phyloP scores from a whole-genome alignment of 2,113 vertebrate species.

The Actenoides hombroni region DNA sequence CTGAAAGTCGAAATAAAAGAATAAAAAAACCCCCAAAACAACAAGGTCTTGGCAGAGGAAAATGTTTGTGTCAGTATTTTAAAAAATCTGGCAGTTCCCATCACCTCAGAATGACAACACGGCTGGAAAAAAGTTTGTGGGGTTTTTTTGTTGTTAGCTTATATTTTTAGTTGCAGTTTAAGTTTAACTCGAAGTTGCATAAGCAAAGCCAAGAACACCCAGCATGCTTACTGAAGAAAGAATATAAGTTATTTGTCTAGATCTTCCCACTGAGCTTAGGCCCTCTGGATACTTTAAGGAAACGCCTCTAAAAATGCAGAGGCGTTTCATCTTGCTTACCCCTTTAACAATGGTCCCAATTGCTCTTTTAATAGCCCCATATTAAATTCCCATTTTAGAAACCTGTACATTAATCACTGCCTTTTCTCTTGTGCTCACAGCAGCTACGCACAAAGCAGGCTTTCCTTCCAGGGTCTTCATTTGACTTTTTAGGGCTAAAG shows the following conservation, averaged over 20 bases:
- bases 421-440: not conserved
- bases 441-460: not conserved
- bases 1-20: not conserved
- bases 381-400: not conserved
- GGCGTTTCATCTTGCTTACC: not conserved
- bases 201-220: not conserved
- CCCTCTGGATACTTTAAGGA: not conserved
- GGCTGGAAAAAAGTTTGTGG: not conserved
- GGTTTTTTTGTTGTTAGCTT: not conserved
- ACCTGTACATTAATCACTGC: not conserved
- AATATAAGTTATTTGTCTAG: not conserved
- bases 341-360: not conserved
- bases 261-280: not conserved
- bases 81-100: not conserved
- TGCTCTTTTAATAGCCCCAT: not conserved
- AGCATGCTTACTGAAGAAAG: not conserved
- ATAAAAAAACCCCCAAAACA: not conserved
- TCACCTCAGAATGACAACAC: not conserved
- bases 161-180: not conserved
- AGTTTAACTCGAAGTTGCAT: not conserved
- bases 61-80: not conserved
- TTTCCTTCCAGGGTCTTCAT: not conserved
- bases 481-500: not conserved
- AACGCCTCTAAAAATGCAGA: not conserved
- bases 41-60: not conserved